phyloP scores from a whole-genome alignment of 2,113 vertebrate genomes.

The Indicator indicator region DNA sequence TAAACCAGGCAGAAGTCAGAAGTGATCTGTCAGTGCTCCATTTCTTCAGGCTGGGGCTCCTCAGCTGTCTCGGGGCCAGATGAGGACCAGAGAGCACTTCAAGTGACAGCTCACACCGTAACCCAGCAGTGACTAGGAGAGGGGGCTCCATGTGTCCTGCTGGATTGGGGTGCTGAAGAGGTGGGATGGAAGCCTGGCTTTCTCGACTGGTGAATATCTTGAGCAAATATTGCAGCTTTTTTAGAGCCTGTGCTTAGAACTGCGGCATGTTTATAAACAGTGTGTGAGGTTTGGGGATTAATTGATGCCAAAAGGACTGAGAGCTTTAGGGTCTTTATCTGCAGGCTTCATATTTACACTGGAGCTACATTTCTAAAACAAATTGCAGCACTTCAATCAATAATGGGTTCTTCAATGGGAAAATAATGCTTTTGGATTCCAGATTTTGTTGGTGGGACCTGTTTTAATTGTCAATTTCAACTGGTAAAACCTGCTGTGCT shows the following conservation, averaged over 20 bases:
- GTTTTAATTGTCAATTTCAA: neutral
- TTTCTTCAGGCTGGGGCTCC: neutral
- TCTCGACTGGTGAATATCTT: constrained; percentile 61
- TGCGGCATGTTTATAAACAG: neutral
- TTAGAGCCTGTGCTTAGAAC: neutral
- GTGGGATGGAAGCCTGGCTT: constrained; percentile 59
- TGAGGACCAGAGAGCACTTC: neutral
- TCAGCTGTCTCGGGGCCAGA: neutral
- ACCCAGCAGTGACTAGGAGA: neutral
- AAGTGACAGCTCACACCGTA: neutral
- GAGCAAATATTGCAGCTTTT: neutral
- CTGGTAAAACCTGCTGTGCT: neutral
- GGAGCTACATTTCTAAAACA: neutral
- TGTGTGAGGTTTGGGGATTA: neutral
- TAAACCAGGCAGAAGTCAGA: neutral
- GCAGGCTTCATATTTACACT: neutral
- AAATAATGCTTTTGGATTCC: neutral
- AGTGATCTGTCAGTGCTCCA: neutral
- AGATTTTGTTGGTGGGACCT: neutral
- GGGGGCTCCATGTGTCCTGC: neutral
- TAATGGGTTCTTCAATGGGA: neutral
- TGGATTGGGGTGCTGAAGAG: neutral
- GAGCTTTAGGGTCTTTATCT: neutral
- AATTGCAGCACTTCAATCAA: neutral
- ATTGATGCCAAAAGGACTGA: neutral